Evolutionary conservation across 2,797 vertebrate species (phyloP).

Genomic region (Trachurus trachurus): DNA sequence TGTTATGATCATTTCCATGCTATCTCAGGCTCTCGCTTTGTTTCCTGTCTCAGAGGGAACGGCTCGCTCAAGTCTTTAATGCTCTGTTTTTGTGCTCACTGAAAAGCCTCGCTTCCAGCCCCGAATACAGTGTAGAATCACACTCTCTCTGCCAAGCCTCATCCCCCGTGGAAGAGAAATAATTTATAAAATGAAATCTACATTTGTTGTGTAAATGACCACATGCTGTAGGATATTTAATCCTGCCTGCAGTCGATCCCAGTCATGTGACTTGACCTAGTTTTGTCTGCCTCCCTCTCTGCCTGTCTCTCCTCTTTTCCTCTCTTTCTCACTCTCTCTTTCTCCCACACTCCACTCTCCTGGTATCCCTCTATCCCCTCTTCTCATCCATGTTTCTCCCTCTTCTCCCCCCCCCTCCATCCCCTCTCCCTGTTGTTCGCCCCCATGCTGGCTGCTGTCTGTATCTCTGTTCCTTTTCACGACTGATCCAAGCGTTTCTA

Average conservation of each 20-base stretch:
- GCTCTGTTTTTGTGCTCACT: conserved; percentile 63
- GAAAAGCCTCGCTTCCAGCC: conserved; percentile 56
- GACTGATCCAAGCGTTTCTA: conserved; percentile 45
- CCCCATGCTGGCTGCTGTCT: conserved; percentile 37
- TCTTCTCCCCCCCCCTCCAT: conserved; percentile 20
- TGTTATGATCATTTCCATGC: conserved; percentile 78
- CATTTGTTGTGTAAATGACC: conserved; percentile 89
- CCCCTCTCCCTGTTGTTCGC: conserved; percentile 26
- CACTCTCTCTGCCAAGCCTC: conserved; percentile 54
- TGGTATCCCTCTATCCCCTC: conserved; percentile 31
- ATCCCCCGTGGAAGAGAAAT: conserved; percentile 72
- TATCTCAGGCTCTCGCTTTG: conserved; percentile 70
- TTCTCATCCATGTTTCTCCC: conserved; percentile 20
- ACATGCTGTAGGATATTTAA: conserved; percentile 86
- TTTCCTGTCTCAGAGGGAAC: conserved; percentile 75
- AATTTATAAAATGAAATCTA: conserved; percentile 80
- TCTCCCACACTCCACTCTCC: conserved; percentile 39
- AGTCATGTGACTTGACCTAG: conserved; percentile 89
- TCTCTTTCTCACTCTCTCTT: conserved; percentile 42
- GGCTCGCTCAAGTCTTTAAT: conserved; percentile 64
- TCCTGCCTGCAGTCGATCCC: conserved; percentile 83
- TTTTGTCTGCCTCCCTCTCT: conserved; percentile 72
- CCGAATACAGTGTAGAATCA: conserved; percentile 45
- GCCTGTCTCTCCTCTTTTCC: conserved; percentile 47
- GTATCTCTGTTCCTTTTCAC: conserved; percentile 33